These are phyloP conservation scores for Picathartes gymnocephalus DNA, from an alignment of 2,113 vertebrate species.

Conservation along the genomic window DNA sequence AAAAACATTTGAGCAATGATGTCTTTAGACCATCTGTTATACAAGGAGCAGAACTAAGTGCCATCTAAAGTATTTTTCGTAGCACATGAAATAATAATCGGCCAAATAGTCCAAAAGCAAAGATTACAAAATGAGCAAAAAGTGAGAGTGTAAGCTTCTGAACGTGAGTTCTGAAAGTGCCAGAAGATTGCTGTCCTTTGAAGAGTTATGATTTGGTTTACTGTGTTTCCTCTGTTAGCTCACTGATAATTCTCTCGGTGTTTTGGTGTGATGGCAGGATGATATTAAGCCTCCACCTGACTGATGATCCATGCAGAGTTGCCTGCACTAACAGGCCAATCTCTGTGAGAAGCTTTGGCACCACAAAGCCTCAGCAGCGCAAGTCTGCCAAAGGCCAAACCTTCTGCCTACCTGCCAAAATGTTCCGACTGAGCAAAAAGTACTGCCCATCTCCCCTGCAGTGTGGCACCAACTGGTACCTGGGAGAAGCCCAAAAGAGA, in stretches of 20 bases:
- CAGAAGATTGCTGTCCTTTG: neutral
- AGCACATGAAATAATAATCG: neutral
- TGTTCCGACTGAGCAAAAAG: neutral
- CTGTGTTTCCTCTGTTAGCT: neutral
- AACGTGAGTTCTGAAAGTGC: neutral
- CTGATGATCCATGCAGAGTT: accelerated
- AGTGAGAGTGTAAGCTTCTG: neutral
- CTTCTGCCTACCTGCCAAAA: neutral
- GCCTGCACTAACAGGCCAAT: neutral
- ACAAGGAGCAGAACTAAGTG: neutral
- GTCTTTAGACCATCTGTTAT: neutral
- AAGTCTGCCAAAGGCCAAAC: neutral
- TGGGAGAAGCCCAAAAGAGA: neutral
- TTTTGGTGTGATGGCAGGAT: neutral
- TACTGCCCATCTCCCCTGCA: neutral
- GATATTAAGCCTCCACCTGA: neutral
- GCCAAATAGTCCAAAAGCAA: neutral
- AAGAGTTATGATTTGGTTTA: neutral
- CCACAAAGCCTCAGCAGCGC: neutral
- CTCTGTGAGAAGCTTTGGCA: neutral
- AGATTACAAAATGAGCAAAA: neutral
- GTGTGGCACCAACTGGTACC: neutral
- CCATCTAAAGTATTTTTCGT: neutral
- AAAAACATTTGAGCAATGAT: neutral
- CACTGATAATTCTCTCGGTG: neutral